phyloP scores from a whole-genome alignment of 2,888 invertebrate genomes.

The Volucella bombylans region DNA sequence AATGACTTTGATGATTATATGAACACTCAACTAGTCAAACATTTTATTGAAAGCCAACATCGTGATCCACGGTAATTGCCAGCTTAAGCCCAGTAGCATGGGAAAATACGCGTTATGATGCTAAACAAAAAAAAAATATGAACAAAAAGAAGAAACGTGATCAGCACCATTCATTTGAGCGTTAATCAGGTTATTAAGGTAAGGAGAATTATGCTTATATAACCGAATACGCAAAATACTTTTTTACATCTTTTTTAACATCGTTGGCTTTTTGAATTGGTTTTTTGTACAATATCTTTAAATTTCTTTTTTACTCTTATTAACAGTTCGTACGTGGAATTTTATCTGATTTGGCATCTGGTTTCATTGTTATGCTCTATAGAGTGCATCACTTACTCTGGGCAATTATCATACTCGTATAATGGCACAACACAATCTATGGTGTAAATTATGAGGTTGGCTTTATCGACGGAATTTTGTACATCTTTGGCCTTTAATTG shows the following conservation, averaged over 20 bases:
- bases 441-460: slow-evolving; percentile 42
- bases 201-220: slow-evolving; percentile 59
- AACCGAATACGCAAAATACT: slow-evolving; percentile 33
- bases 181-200: slow-evolving; percentile 60
- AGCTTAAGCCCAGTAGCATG: slow-evolving; percentile 42
- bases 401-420: no score
- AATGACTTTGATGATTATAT: slow-evolving; percentile 30
- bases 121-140: neutral
- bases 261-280: neutral
- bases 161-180: slow-evolving; percentile 49
- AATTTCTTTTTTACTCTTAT: slow-evolving; percentile 17
- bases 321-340: slow-evolving; percentile 24
- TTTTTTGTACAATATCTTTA: slow-evolving; percentile 10
- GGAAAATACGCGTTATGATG: slow-evolving; percentile 38
- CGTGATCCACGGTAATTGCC: slow-evolving; percentile 6
- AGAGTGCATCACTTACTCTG: slow-evolving; percentile 20
- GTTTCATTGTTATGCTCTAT: slow-evolving; percentile 41
- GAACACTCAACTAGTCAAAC: slow-evolving; percentile 7
- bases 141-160: slow-evolving; percentile 39
- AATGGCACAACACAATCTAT: slow-evolving; percentile 11
- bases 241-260: slow-evolving; percentile 31
- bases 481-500: neutral
- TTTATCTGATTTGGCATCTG: slow-evolving; percentile 59
- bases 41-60: slow-evolving; percentile 25
- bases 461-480: slow-evolving; percentile 36